Evolutionary conservation across 2,888 invertebrate species (phyloP).

Genomic region (Polydesmus complanatus): DNA sequence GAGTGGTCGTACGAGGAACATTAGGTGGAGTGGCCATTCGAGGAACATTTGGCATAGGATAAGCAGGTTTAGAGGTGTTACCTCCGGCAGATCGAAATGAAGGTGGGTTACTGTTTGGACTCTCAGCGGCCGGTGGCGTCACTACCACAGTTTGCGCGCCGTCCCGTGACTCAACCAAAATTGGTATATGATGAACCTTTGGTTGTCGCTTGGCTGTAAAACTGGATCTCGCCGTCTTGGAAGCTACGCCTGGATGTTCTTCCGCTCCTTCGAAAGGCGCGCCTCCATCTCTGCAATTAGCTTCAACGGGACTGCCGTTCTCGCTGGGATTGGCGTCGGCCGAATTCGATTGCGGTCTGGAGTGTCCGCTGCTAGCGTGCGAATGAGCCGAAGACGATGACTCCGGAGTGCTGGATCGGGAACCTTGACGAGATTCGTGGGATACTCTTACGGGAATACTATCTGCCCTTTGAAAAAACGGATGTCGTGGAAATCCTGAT

Average conservation of each 20-base stretch:
- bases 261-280: conserved; percentile 7
- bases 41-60: background rate
- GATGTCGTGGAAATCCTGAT: background rate
- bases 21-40: background rate
- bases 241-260: conserved; percentile 15
- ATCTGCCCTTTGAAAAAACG: conserved; percentile 10
- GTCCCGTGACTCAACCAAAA: conserved; percentile 71
- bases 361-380: background rate
- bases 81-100: background rate
- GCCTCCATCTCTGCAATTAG: background rate
- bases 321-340: background rate
- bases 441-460: conserved; percentile 13
- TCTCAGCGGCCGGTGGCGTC: conserved; percentile 7
- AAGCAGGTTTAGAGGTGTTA: background rate
- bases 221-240: conserved; percentile 5
- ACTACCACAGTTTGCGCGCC: conserved; percentile 25
- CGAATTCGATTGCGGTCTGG: conserved; percentile 2
- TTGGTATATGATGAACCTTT: conserved; percentile 64
- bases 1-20: background rate
- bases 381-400: background rate
- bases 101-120: background rate
- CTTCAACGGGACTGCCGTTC: background rate
- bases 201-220: conserved; percentile 16
- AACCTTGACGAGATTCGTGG: conserved; percentile 14
- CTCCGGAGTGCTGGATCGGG: conserved; percentile 16